Evolutionary conservation across 2,113 vertebrate species (phyloP), one percentile per base, ranked within the genome.

Genomic region (Glaucidium brasilianum): DNA sequence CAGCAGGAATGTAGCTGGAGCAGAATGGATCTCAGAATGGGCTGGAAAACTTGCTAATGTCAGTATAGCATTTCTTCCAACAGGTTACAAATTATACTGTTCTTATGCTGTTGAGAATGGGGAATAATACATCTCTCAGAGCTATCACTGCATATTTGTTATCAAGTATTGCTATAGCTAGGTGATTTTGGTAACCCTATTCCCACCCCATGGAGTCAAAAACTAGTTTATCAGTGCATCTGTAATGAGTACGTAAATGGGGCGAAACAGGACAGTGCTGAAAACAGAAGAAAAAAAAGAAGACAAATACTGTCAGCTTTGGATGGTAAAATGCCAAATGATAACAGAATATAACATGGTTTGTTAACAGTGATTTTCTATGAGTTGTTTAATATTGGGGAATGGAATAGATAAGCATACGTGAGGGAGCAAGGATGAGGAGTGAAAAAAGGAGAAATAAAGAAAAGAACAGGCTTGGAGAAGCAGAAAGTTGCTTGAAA

Each of bases 151-250:
- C n/a, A 17, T 96, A 88, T 95, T 96, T 73, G 78, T 90, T 97
- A 96, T 95, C 74, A 66, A 76, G 87, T 66, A 83, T 94, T 94
- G 81, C 85, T 91, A 85, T 82, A 92, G 91, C 88, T 79, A 95
- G 89, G 74, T 91, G 74, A 95, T 94, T 96, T 96, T 81, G 87
- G 95, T 89, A 94, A 79, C 73, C 35, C 86, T 94, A 91, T 96
- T 95, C 91, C 92, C 68, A 94, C 91, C 89, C 81, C 93, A 73
- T 22, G 41, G 94, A 94, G 81, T 58, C 15, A 35, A 84, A 95
- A 97, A 91, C 63, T 74, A 79, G 71, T 94, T 95, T 96, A 97
- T 96, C 95, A 77, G 27, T 69, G 85, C 88, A 84, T 95, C 94
- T 92, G 79, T 92, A 95, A 94, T 95, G 74, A 90, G 78, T 92